Conservation (phyloP, 1,140 invertebrate genomes). For the Lordiphosa mommai region DNA sequence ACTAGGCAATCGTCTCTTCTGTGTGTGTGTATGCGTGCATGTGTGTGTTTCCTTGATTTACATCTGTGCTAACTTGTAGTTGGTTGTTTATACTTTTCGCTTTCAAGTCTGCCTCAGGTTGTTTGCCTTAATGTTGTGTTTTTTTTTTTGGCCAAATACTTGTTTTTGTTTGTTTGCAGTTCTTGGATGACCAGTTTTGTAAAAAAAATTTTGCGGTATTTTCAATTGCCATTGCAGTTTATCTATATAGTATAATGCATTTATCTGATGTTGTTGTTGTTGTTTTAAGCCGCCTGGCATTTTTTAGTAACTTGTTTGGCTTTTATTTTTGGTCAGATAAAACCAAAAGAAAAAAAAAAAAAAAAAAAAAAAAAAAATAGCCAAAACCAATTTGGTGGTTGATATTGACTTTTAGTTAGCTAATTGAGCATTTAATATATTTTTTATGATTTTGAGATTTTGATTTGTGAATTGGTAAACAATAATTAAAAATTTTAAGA, state of each 20-base stretch:
- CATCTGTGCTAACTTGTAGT: slow-evolving; percentile 45
- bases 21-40: slow-evolving; percentile 1
- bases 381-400: slow-evolving; percentile 53
- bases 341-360: slow-evolving; percentile 13
- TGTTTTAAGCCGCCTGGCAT: slow-evolving; percentile 9
- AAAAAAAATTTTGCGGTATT: slow-evolving; percentile 42
- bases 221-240: slow-evolving; percentile 21
- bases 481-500: too few species aligned
- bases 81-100: slow-evolving; percentile 25
- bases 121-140: slow-evolving; percentile 38
- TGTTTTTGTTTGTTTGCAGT: slow-evolving; percentile 52
- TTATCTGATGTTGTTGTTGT: slow-evolving; percentile 12
- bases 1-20: slow-evolving; percentile 17
- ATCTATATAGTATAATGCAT: slow-evolving; percentile 5
- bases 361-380: slow-evolving; percentile 17
- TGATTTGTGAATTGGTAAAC: too few species aligned
- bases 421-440: slow-evolving; percentile 58
- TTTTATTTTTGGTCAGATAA: slow-evolving; percentile 42
- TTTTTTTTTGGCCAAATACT: slow-evolving; percentile 60
- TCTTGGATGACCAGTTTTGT: slow-evolving; percentile 72
- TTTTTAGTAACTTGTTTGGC: slow-evolving; percentile 32
- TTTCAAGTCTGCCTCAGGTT: slow-evolving; percentile 49
- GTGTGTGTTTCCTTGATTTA: slow-evolving; percentile 70
- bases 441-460: slow-evolving; percentile 24
- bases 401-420: slow-evolving; percentile 68